phyloP scores from a whole-genome alignment of 2,797 vertebrate species.

The Microcaecilia unicolor region DNA sequence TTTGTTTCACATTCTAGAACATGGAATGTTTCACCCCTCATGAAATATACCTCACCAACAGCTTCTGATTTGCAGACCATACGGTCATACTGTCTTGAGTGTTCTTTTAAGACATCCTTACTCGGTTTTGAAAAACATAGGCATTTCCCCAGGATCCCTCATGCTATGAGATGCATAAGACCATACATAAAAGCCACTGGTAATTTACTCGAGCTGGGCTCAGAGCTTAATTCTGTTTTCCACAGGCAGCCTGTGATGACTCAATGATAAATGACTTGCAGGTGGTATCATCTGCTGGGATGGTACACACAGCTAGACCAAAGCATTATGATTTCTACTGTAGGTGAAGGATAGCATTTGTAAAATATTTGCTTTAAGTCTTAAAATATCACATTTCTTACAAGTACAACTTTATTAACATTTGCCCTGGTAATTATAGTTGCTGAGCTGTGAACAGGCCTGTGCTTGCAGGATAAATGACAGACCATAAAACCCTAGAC shows the following conservation, averaged over 20 bases:
- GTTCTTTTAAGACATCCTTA: too few relatives aligned
- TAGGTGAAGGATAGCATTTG: slow-evolving; percentile 38
- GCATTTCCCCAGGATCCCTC: slow-evolving; percentile 27
- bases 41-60: too few relatives aligned
- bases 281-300: slow-evolving; percentile 45
- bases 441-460: slow-evolving; percentile 41
- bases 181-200: slow-evolving; percentile 3
- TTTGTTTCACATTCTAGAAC: too few relatives aligned
- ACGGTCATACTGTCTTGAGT: too few relatives aligned
- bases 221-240: slow-evolving; percentile 3
- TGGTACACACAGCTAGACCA: slow-evolving; percentile 13
- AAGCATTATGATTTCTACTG: slow-evolving; percentile 34
- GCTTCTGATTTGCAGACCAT: too few relatives aligned
- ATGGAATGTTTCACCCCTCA: too few relatives aligned
- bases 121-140: slow-evolving; percentile 35
- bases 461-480: slow-evolving; percentile 38
- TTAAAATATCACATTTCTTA: slow-evolving; percentile 68
- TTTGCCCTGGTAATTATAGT: slow-evolving; percentile 41
- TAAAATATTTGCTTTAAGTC: slow-evolving; percentile 67
- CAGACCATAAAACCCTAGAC: slow-evolving; percentile 25
- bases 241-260: slow-evolving; percentile 7
- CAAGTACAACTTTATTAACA: slow-evolving; percentile 42
- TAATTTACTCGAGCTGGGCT: background rate
- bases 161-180: slow-evolving; percentile 4
- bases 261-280: slow-evolving; percentile 43